Base-by-base conservation (phyloP, 2,797 vertebrate species). In the Helarctos malayanus region DNA sequence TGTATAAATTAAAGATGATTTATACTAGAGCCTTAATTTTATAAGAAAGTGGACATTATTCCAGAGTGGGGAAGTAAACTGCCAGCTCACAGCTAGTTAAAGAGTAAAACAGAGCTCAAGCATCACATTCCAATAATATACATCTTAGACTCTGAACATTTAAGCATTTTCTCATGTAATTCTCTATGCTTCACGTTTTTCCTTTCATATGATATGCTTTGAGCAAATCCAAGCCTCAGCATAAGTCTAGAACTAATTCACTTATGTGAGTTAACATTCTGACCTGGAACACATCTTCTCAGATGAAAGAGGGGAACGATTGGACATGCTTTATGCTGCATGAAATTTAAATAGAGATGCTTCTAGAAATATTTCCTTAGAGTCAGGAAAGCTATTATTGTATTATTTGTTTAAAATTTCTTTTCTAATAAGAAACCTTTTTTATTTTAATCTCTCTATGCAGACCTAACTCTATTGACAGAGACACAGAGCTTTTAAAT, bases 191-290 rank as follows among this genome's bases (percentile, higher is more conserved):
- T 75, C 82, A 49, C 76, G 41, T 76, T 83, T 96, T 95, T 69
- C 63, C 63, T 97, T 95, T 94, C 52, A 23, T 69, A 76, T 35
- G 63, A 95, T 93, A 76, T 61, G 52, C 89, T 84, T 35, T 41
- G 76, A 88, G 63, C 29, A 96, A 75, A 96, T 80, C 45, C 32
- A 21, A 91, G 65, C 68, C 47, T 85, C 41, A 93, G 90, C 73
- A 86, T 81, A 95, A 93, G 85, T 95, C 93, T 96, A 91, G 87
- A 93, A 95, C 49, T 81, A 95, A 97, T 95, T 95, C 23, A 56
- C 41, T 91, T 91, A 76, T 25, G 65, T 63, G 23, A 61, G 45
- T 91, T 91, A 87, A 88, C 78, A 91, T 63, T 91, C 69, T 93
- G 76, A 96, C 80, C 87, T 93, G 87, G 49, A 96, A 83, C 38